phyloP scores from a whole-genome alignment of 2,113 vertebrate genomes.

The Aviceda subcristata region DNA sequence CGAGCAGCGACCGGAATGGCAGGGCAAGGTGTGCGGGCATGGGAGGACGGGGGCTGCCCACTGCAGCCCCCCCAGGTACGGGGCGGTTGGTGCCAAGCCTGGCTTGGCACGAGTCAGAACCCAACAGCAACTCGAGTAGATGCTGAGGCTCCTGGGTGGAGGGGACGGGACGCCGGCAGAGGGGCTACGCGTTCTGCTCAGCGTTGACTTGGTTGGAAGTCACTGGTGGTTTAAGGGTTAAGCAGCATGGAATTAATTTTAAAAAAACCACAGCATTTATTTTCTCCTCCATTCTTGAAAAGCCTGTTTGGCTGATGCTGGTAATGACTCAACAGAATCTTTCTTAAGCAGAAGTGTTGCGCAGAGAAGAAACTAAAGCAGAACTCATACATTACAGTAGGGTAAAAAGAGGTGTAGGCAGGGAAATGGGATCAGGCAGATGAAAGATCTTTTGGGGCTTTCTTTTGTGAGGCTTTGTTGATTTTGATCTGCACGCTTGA shows the following conservation, averaged over 20 bases:
- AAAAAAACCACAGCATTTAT: slow-evolving; percentile 61
- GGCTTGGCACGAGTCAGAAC: neutral
- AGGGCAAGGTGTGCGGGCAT: neutral
- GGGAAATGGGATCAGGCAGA: slow-evolving; percentile 32
- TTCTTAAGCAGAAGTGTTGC: slow-evolving; percentile 35
- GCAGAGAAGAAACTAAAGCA: slow-evolving; percentile 44
- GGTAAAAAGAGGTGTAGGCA: slow-evolving; percentile 31
- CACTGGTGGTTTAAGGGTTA: slow-evolving; percentile 51
- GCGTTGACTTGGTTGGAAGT: neutral
- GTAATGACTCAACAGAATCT: slow-evolving; percentile 67
- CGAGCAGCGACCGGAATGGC: neutral
- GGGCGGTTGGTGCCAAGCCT: neutral
- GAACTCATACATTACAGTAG: neutral
- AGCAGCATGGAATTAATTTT: slow-evolving; percentile 45
- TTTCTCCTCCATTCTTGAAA: slow-evolving; percentile 66
- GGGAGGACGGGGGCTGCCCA: neutral
- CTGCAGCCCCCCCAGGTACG: neutral
- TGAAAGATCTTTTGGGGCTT: slow-evolving; percentile 25
- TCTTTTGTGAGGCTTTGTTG: slow-evolving; percentile 44
- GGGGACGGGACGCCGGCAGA: neutral
- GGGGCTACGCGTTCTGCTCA: neutral
- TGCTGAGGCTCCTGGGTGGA: neutral
- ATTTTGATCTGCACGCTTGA: neutral
- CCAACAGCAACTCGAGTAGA: neutral
- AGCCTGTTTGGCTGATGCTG: slow-evolving; percentile 62